Conservation (phyloP, 2,113 vertebrate genomes). For the Smithornis capensis region DNA sequence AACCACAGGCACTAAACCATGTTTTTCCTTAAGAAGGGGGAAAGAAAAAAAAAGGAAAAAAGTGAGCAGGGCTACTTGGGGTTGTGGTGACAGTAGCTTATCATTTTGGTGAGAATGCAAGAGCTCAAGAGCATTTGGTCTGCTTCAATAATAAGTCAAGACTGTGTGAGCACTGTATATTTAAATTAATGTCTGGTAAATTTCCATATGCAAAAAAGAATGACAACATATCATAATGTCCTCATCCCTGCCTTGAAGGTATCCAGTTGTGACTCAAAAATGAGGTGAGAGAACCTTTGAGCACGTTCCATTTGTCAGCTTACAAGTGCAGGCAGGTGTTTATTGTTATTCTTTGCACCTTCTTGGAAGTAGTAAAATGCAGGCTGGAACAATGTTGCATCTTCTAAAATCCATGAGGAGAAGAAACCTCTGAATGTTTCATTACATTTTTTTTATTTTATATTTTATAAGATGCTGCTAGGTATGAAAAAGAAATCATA, state of each 20-base stretch:
- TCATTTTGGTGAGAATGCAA: neutral
- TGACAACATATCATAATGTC: neutral
- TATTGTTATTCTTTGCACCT: constrained; percentile 62
- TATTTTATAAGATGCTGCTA: constrained; percentile 74
- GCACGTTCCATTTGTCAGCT: neutral
- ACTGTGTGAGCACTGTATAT: neutral
- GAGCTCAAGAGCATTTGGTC: neutral
- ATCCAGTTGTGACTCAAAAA: neutral
- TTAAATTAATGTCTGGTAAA: neutral
- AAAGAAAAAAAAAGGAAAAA: neutral
- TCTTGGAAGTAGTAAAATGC: constrained; percentile 65
- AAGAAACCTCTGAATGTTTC: constrained; percentile 72
- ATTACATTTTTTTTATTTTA: constrained; percentile 72
- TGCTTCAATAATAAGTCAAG: neutral
- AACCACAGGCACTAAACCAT: neutral
- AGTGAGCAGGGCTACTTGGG: neutral
- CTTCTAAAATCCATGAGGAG: constrained; percentile 64
- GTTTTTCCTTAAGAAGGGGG: neutral
- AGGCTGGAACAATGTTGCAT: constrained; percentile 43
- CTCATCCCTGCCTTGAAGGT: neutral
- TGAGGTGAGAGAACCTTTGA: neutral
- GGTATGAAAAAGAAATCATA: constrained; percentile 65
- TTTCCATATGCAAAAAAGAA: neutral
- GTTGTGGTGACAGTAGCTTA: neutral
- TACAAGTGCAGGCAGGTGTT: constrained; percentile 4